Percentiles rank a stretch among this genome's conserved stretches.
Evolutionary conservation across 2,797 vertebrate genomes (phyloP).

Genomic region (Falco columbarius): DNA sequence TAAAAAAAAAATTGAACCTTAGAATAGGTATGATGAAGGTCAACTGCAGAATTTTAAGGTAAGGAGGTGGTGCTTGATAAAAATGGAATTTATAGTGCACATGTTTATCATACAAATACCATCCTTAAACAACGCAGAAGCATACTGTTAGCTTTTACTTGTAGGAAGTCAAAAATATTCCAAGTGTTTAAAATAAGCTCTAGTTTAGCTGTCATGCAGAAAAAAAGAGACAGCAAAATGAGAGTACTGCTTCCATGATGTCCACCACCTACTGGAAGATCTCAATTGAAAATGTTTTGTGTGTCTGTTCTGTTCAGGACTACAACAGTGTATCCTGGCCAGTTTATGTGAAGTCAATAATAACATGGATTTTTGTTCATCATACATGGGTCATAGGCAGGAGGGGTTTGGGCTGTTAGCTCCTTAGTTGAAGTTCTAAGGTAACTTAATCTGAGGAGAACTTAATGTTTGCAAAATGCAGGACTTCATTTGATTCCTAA

Average conservation of each 20-base stretch:
- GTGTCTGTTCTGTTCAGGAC: neutral
- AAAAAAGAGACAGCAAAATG: neutral
- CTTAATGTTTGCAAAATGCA: neutral
- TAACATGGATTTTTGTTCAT: neutral
- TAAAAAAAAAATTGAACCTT: neutral
- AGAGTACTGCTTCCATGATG: neutral
- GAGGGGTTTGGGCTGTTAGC: neutral
- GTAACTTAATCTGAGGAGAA: neutral
- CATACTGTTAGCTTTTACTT: neutral
- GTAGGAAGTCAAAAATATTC: neutral
- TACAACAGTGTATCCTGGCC: neutral
- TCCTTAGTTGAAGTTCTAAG: neutral
- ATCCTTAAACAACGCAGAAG: neutral
- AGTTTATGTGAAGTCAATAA: neutral
- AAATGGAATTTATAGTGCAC: neutral
- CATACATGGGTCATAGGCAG: neutral
- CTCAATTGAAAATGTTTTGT: neutral
- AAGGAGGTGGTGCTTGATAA: neutral
- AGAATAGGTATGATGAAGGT: neutral
- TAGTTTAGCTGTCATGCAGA: neutral
- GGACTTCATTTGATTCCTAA: neutral
- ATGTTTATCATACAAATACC: neutral
- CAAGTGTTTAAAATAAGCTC: neutral
- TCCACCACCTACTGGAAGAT: neutral
- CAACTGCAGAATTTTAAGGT: neutral